Evolutionary conservation across 2,113 vertebrate species (phyloP), one percentile per base, ranked within the genome.

Genomic region (Percopsis transmontana): DNA sequence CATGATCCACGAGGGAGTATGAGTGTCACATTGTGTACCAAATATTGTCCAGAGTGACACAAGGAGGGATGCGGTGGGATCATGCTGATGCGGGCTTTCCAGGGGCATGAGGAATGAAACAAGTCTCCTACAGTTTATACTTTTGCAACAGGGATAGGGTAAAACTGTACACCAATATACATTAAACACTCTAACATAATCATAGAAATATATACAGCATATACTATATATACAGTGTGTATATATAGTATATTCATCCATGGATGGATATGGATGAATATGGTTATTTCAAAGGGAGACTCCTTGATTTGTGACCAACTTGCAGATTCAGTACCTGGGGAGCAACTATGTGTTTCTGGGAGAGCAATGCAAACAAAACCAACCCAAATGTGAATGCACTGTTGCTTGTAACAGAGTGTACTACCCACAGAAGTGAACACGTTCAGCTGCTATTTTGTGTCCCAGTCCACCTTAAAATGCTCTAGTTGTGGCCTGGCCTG

Each of bases 341-440:
- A n/a, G 27, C 5, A 33, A 4, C 5, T 33, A 33, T 33, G 27
- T 33, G 27, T 4, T 33, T 33, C 27, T 33, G 8, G 45, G n/a
- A 16, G 14, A 47, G 77, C 70, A 84, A 66, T 72, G 60, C 77
- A 62, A 53, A 78, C 68, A 70, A 79, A 44, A 33, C 27, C 27
- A 68, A 57, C 71, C 47, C 56, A 74, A 70, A 68, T 21, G 51
- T 76, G 83, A 83, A 82, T 73, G 67, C 72, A 79, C 76, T 76
- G 58, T 77, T 87, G 86, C 89, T 87, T 60, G 76, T 82, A 87
- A 83, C 77, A 51, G 68, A 78, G 68, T 58, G 64, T 68, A 61
- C 62, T 54, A 50, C n/a, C 63, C 62, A 73, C 54, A 68, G 61
- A 76, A 62, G 68, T 47, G 23, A 55, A 76, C 61, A 48, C n/a